phyloP scores from a whole-genome alignment of 2,797 vertebrate genomes.

The Coracias cyanogaster region DNA sequence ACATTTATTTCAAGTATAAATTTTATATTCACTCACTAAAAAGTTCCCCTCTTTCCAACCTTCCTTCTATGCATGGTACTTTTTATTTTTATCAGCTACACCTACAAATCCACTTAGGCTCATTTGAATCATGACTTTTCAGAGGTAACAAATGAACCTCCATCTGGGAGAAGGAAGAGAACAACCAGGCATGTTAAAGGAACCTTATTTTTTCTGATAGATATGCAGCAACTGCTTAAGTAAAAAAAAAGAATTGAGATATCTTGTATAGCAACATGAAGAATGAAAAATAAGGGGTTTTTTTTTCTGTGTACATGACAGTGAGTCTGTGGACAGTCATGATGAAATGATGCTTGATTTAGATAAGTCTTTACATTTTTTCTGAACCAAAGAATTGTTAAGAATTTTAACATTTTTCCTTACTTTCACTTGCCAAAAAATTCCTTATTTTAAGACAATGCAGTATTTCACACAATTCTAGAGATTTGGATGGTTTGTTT shows the following conservation, averaged over 20 bases:
- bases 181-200: neutral
- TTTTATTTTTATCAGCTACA: constrained; percentile 24
- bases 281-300: neutral
- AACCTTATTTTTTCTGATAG: neutral
- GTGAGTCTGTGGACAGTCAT: neutral
- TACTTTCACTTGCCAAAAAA: neutral
- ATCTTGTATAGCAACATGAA: neutral
- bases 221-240: neutral
- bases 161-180: neutral
- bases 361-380: neutral
- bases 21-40: constrained; percentile 30
- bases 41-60: constrained; percentile 14
- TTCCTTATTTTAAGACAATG: neutral
- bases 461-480: neutral
- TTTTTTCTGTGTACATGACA: neutral
- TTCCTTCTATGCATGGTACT: neutral
- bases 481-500: neutral
- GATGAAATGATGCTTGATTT: neutral
- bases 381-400: neutral
- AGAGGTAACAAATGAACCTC: neutral
- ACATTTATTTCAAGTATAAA: constrained; percentile 34
- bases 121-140: neutral
- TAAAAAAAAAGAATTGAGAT: neutral
- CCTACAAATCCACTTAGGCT: neutral
- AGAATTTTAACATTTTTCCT: neutral